Conservation (phyloP, 37 sponge, comb jelly and placozoan species). For the Crambe crambe region DNA sequence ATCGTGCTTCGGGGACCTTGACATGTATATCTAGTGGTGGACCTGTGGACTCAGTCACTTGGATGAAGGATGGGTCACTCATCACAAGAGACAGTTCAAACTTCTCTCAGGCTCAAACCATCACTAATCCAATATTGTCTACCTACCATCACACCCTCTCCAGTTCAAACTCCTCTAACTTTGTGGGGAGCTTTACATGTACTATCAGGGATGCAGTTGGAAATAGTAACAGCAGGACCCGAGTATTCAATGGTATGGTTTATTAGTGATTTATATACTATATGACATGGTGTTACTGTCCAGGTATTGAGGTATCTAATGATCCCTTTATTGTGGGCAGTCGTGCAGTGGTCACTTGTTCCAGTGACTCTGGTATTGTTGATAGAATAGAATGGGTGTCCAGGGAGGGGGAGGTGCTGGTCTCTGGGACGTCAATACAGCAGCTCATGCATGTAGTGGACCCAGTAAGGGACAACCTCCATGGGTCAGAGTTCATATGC, state of each 20-base stretch:
- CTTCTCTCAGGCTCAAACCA: not conserved
- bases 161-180: not conserved
- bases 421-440: not conserved
- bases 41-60: conserved; percentile 18
- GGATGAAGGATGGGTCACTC: conserved; percentile 25
- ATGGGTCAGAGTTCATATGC: not conserved
- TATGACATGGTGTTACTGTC: too few species aligned
- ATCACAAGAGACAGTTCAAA: too few species aligned
- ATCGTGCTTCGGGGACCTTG: not conserved
- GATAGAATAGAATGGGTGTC: conserved; percentile 4
- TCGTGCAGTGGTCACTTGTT: conserved; percentile 1
- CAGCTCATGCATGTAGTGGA: not conserved
- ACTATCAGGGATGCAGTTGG: conserved; percentile 1
- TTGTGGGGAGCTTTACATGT: conserved; percentile 19
- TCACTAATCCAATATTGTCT: conserved; percentile 1
- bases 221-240: not conserved
- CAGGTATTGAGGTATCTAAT: not conserved
- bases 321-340: conserved; percentile 1
- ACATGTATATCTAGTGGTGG: conserved; percentile 32
- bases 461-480: conserved; percentile 27
- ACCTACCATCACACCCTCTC: conserved; percentile 10
- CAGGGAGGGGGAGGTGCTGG: conserved; percentile 2
- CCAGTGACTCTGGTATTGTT: conserved; percentile 10
- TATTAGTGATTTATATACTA: too few species aligned
- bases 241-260: conserved; percentile 17